A percentile compares a stretch with the other conserved stretches of the same genome.
phyloP scores from a whole-genome alignment of 1,140 invertebrate genomes.

The Mizuhopecten yessoensis region DNA sequence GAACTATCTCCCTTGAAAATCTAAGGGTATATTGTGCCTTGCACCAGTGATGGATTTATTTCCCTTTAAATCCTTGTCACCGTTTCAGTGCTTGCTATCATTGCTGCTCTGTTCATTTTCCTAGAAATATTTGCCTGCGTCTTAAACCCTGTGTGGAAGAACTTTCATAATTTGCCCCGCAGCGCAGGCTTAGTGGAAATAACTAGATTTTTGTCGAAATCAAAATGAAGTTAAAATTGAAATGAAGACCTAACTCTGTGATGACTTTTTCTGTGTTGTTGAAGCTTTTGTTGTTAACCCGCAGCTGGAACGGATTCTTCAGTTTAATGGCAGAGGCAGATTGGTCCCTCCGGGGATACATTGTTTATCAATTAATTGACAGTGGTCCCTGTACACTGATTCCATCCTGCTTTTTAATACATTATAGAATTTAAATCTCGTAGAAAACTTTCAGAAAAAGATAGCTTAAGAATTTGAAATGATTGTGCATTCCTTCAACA shows the following conservation, averaged over 20 bases:
- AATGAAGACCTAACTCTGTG: background rate
- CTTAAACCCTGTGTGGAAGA: background rate
- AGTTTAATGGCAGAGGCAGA: background rate
- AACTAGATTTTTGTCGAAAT: slow-evolving; percentile 9
- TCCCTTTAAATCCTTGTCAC: too few relatives aligned
- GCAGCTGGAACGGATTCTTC: background rate
- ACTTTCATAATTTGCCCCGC: background rate
- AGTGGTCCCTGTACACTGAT: background rate
- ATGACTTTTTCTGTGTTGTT: background rate
- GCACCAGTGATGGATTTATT: too few relatives aligned
- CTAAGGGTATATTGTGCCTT: too few relatives aligned
- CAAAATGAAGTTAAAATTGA: slow-evolving; percentile 35
- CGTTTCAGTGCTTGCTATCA: too few relatives aligned
- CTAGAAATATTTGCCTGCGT: too few relatives aligned
- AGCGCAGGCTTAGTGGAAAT: background rate
- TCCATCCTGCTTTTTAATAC: background rate
- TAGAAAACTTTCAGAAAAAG: slow-evolving; percentile 8
- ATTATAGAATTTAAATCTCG: background rate
- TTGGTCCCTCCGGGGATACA: background rate
- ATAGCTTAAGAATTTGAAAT: background rate
- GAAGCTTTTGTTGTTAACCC: background rate
- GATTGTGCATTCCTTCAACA: slow-evolving; percentile 37
- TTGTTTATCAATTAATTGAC: slow-evolving; percentile 40
- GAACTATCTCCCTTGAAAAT: too few relatives aligned
- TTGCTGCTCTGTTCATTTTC: too few relatives aligned